Evolutionary conservation across 2,113 vertebrate species (phyloP).

Genomic region (Oreotrochilus melanogaster): DNA sequence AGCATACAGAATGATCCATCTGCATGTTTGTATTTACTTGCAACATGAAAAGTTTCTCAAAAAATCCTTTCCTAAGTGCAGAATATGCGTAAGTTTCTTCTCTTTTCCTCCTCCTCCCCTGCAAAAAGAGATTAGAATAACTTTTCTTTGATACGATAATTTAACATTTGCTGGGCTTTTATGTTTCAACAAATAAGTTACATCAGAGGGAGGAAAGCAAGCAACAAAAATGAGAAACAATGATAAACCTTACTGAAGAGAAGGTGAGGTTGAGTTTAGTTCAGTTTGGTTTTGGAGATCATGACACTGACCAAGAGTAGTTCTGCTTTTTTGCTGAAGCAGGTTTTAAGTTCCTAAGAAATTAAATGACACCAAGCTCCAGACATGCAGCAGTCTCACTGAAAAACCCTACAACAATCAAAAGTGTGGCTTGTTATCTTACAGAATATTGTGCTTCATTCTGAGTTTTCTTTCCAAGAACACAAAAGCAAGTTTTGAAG

Average conservation of each 20-base stretch:
- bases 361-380: neutral
- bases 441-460: neutral
- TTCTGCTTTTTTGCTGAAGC: neutral
- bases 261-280: neutral
- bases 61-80: neutral
- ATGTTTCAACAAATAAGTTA: neutral
- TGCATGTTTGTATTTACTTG: neutral
- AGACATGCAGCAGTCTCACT: neutral
- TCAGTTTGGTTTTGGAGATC: neutral
- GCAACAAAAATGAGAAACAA: neutral
- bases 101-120: neutral
- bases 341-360: neutral
- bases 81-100: neutral
- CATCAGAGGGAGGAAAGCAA: neutral
- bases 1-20: neutral
- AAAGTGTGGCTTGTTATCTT: neutral
- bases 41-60: neutral
- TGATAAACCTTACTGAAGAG: neutral
- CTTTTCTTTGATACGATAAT: neutral
- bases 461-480: neutral
- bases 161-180: neutral
- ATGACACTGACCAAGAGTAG: neutral
- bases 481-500: neutral
- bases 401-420: rapidly evolving
- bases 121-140: neutral